Conservation (phyloP, 2,797 vertebrate genomes). For the Sebastes trivittatus region DNA sequence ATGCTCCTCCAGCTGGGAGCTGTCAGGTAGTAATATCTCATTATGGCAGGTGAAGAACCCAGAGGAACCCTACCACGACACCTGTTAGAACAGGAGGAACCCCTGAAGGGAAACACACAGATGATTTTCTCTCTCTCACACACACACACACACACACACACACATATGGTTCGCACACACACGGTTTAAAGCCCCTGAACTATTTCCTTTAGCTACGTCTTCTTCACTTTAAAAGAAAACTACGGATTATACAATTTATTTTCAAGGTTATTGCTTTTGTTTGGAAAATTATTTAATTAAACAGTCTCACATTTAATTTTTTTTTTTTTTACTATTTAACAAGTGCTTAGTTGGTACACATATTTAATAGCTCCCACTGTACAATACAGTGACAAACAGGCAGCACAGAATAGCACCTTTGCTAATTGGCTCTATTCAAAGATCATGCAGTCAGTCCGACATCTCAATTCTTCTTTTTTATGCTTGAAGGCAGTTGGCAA, state of each 20-base stretch:
- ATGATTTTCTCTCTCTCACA: conserved; percentile 51
- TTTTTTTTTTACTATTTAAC: background rate
- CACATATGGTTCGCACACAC: background rate
- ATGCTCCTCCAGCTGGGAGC: conserved; percentile 86
- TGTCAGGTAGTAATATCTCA: conserved; percentile 93
- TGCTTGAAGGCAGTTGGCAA: background rate
- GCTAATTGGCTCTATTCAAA: conserved; percentile 1
- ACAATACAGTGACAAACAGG: background rate
- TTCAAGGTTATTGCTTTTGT: background rate
- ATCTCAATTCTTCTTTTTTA: background rate
- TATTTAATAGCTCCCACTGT: background rate
- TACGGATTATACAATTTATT: background rate
- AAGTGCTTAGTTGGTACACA: background rate
- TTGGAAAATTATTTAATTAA: conserved; percentile 1
- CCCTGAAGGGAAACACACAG: conserved; percentile 75
- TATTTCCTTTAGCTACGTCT: background rate
- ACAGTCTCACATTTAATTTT: background rate
- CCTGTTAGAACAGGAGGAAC: conserved; percentile 84
- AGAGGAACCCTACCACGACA: conserved; percentile 90
- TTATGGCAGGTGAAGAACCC: conserved; percentile 88
- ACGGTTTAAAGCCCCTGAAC: background rate
- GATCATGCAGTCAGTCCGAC: background rate
- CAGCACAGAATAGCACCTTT: conserved; percentile 13
- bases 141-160: background rate
- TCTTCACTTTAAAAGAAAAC: background rate